Evolutionary conservation across 2,113 vertebrate genomes (phyloP).

Genomic region (Odontophorus gujanensis): DNA sequence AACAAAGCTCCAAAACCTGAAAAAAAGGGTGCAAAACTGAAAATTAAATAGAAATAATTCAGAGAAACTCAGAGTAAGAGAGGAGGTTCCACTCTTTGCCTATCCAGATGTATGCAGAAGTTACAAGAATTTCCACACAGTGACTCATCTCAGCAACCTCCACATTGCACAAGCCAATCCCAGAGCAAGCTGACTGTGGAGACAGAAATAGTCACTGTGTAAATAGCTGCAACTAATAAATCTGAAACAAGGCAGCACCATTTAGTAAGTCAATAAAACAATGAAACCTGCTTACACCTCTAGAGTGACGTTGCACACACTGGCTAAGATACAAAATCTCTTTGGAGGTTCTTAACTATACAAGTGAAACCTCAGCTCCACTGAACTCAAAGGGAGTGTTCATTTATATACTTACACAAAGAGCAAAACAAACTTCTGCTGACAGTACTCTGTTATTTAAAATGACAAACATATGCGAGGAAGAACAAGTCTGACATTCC

Average conservation of each 20-base stretch:
- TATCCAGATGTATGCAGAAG: not conserved
- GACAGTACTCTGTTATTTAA: not conserved
- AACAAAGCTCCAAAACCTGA: not conserved
- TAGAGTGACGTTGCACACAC: not conserved
- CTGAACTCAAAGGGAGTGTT: not conserved
- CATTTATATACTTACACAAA: not conserved
- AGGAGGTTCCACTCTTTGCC: not conserved
- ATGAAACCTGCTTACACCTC: not conserved
- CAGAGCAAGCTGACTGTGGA: not conserved
- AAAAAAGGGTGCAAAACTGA: not conserved
- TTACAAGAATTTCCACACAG: not conserved
- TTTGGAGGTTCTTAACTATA: not conserved
- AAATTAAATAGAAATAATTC: not conserved
- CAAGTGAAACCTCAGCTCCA: not conserved
- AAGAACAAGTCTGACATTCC: not conserved
- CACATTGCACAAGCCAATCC: not conserved
- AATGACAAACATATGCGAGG: not conserved
- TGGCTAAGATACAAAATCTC: not conserved
- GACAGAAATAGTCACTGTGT: not conserved
- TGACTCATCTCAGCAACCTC: not conserved
- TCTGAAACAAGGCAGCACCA: not conserved
- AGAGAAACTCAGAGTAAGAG: not conserved
- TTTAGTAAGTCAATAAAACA: slow-evolving; percentile 7
- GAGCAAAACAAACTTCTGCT: slow-evolving; percentile 19
- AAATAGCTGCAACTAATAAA: slow-evolving; percentile 1